Conservation (phyloP, 2,113 vertebrate species). For the Globicephala melas region DNA sequence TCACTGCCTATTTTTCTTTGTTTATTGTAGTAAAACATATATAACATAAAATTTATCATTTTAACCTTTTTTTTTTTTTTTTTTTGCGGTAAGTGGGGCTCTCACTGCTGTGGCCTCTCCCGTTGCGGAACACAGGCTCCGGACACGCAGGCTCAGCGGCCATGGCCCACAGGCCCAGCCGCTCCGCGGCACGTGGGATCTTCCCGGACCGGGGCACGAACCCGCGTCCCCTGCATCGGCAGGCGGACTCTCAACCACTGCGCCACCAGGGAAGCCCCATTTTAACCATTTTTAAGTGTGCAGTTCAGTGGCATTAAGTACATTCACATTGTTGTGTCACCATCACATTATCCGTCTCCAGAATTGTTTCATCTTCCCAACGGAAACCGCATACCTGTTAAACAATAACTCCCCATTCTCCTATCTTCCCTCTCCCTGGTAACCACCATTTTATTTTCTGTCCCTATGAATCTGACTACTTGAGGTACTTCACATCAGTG, state of each 20-base stretch:
- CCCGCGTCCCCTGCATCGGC: no score
- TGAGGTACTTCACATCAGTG: background rate
- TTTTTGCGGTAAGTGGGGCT: no score
- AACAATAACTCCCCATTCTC: background rate
- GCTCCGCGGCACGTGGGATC: no score
- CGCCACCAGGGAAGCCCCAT: no score
- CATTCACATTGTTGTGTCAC: background rate
- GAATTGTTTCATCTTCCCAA: background rate
- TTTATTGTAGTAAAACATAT: background rate
- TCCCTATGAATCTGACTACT: background rate
- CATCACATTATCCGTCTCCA: background rate
- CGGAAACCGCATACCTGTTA: background rate
- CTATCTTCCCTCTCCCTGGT: background rate
- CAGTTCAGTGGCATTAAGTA: background rate
- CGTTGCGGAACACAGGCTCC: no score
- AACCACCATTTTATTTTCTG: background rate
- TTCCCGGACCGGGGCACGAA: no score
- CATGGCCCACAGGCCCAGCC: no score
- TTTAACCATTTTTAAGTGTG: background rate
- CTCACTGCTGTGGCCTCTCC: no score
- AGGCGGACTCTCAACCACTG: no score
- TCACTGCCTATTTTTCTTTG: background rate
- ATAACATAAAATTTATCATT: background rate
- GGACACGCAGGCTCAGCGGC: no score
- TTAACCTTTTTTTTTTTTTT: no score